A percentile compares a stretch with the other conserved stretches of the same genome.
phyloP scores from a whole-genome alignment of 2,888 invertebrate genomes.

The Agriopis aurantiaria region DNA sequence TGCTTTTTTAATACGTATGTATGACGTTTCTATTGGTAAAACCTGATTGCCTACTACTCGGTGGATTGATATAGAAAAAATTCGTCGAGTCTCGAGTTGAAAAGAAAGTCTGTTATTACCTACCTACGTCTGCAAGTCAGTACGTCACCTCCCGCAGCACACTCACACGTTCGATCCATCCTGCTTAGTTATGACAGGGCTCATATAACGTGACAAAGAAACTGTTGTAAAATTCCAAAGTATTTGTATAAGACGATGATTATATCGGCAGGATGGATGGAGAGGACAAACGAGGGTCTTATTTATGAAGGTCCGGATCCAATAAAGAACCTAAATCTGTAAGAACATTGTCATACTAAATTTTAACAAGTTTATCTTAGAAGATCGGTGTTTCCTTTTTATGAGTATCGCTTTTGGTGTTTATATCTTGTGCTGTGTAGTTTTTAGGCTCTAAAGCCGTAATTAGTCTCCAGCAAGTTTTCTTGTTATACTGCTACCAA shows the following conservation, averaged over 20 bases:
- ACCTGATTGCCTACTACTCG: too few relatives aligned
- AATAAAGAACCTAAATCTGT: constrained; percentile 58
- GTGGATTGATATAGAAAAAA: too few relatives aligned
- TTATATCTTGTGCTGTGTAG: constrained; percentile 15
- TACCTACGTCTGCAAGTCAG: too few relatives aligned
- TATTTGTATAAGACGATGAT: constrained; percentile 53
- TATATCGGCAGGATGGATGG: constrained; percentile 48
- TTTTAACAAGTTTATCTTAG: constrained; percentile 53
- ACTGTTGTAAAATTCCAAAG: constrained; percentile 40
- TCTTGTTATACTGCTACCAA: too few relatives aligned
- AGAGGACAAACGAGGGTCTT: constrained; percentile 57
- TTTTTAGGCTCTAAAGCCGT: too few relatives aligned
- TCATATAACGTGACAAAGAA: constrained; percentile 33
- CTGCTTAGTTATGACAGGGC: constrained; percentile 26
- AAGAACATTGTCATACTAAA: constrained; percentile 58
- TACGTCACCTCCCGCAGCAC: too few relatives aligned
- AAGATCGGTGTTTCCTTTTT: constrained; percentile 42
- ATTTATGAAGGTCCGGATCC: constrained; percentile 59
- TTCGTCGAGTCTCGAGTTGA: too few relatives aligned
- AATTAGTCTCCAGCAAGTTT: too few relatives aligned
- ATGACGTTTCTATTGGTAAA: too few relatives aligned
- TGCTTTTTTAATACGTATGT: too few relatives aligned
- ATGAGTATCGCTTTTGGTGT: constrained; percentile 36
- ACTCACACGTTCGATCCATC: constrained; percentile 5
- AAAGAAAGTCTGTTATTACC: too few relatives aligned